These are phyloP conservation scores for Motacilla tschutschensis DNA, from an alignment of 2,113 vertebrate genomes.

Conservation along the genomic window DNA sequence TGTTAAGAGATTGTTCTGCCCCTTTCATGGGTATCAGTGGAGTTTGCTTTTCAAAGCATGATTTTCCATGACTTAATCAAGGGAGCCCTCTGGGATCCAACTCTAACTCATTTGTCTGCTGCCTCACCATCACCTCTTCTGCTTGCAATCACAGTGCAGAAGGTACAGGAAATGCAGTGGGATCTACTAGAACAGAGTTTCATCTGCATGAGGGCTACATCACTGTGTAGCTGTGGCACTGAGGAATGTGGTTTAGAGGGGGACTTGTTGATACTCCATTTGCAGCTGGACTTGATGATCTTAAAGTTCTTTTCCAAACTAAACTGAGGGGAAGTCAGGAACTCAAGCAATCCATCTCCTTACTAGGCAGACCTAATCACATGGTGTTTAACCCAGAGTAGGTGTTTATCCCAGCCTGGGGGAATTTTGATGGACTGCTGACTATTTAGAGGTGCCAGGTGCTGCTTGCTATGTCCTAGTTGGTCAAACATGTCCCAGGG, in stretches of 20 bases:
- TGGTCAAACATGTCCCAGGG: background rate
- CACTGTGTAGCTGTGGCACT: background rate
- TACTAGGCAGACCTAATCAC: background rate
- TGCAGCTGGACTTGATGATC: background rate
- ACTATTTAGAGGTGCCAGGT: background rate
- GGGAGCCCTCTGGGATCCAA: background rate
- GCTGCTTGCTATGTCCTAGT: background rate
- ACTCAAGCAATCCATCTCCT: background rate
- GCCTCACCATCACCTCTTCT: background rate
- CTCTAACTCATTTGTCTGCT: background rate
- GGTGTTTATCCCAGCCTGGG: background rate
- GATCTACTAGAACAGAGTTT: background rate
- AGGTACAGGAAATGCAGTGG: background rate
- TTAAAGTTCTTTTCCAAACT: background rate
- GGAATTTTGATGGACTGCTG: background rate
- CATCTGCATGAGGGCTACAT: background rate
- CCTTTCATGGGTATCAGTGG: background rate
- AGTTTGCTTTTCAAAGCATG: background rate
- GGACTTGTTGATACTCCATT: background rate
- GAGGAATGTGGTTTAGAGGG: background rate
- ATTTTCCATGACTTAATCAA: background rate
- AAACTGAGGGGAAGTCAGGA: background rate
- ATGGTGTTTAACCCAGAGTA: background rate
- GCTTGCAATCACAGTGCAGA: background rate
- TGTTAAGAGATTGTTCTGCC: background rate